Evolutionary conservation across 2,113 vertebrate species (phyloP), one percentile per base, ranked within the genome.

Genomic region (Periophthalmus modestus): DNA sequence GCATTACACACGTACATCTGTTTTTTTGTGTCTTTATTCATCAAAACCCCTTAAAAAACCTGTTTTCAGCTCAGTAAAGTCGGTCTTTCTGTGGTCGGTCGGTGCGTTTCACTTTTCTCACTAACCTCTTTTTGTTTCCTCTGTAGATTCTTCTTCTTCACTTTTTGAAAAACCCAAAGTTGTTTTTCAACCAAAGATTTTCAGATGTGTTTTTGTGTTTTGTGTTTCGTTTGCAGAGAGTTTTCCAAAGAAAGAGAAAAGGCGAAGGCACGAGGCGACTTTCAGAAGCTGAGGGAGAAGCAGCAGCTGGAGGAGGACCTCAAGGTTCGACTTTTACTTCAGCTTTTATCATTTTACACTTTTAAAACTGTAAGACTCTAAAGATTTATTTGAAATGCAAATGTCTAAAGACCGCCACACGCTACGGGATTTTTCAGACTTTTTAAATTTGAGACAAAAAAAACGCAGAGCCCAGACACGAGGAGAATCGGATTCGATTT

Each of bases 191-290:
- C 39, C 39, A 43, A 48, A 79, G 81, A 89, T 88, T 82, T 88
- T 88, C 89, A 91, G 89, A 86, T 91, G 80, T n/a, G 80, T 74
- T 74, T 75, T 74, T 89, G 78, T 91, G 88, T 85, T 83, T 89
- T 92, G 87, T 87, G 36, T 33, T 58, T 57, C 61, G 62, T 21
- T 85, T 57, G 24, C 86, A 99, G 98, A 92, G 98, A 99, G 95
- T 99, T 99, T 93, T 99, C 98, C 85, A 99, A 99, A 92, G 98
- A 99, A 81, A 95, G 98, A 69, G 98, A 99, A 89, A 99, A 99
- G 80, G 97, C 97, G 78, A 99, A 99, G 74, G 97, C 97, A 46
- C 96, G 97, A 0, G 97, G 97, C 0, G 97, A 99, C 88, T 99
- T 99, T 91, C 97, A 99, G 83, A 99, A 99, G 88, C 93, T 99